A percentile compares a stretch with the other conserved stretches of the same genome.
Evolutionary conservation across 2,113 vertebrate species (phyloP).

Genomic region (Vulpes ferrilata): DNA sequence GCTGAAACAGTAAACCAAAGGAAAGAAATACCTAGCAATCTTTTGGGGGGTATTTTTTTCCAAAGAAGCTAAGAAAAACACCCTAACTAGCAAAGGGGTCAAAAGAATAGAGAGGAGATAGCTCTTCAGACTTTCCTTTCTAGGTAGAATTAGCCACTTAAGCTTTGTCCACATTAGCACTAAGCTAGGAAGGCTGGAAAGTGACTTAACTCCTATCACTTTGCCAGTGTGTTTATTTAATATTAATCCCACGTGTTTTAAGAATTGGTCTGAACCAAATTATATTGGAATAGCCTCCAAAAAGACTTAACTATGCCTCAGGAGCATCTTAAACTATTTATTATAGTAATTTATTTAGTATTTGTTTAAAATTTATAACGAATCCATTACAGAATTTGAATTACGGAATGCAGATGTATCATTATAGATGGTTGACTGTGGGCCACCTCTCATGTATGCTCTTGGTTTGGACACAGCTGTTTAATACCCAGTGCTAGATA

Average conservation of each 20-base stretch:
- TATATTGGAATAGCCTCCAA: neutral
- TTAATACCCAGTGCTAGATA: neutral
- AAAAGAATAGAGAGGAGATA: conserved; percentile 24
- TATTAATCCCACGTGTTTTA: conserved; percentile 30
- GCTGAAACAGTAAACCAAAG: conserved; percentile 40
- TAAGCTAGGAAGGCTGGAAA: conserved; percentile 6
- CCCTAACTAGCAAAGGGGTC: neutral
- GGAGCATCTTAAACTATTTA: conserved; percentile 31
- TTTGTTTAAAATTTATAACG: neutral
- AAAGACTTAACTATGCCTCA: neutral
- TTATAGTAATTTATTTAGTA: neutral
- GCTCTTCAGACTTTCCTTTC: conserved; percentile 57
- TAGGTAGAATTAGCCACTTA: conserved; percentile 10
- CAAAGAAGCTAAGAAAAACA: conserved; percentile 68
- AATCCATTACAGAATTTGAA: neutral
- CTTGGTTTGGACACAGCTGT: neutral
- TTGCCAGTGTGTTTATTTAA: conserved; percentile 50
- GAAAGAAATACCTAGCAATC: conserved; percentile 66
- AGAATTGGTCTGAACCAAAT: conserved; percentile 49
- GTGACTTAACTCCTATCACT: neutral
- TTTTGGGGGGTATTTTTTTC: conserved; percentile 30
- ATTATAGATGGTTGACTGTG: neutral
- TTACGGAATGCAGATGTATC: neutral
- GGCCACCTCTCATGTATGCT: neutral
- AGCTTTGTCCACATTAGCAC: conserved; percentile 56